Percentiles rank a stretch among this genome's conserved stretches.
These are phyloP conservation scores for Pseudomyrmex flavicornis DNA, from an alignment of 1,140 invertebrate genomes.

Conservation along the genomic window DNA sequence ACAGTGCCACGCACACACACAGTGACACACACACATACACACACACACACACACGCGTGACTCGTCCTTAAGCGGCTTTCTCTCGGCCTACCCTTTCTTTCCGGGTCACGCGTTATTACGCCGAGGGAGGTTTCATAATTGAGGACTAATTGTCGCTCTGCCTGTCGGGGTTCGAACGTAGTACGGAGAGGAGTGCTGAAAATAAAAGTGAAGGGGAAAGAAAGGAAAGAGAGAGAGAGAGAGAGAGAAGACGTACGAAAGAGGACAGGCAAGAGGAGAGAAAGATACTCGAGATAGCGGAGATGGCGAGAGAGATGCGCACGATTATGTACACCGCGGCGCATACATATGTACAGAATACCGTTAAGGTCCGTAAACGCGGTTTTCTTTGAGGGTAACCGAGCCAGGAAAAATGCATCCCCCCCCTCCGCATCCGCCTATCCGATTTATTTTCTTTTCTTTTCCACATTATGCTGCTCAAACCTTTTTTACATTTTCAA, in stretches of 20 bases:
- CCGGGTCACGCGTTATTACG: slow-evolving; percentile 67
- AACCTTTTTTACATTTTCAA: slow-evolving; percentile 8
- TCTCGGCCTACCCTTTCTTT: slow-evolving; percentile 63
- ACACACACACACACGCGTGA: neutral
- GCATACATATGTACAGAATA: slow-evolving; percentile 33
- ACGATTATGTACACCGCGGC: slow-evolving; percentile 29
- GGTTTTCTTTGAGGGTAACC: slow-evolving; percentile 37
- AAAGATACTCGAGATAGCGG: slow-evolving; percentile 29
- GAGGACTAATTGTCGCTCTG: slow-evolving; percentile 71
- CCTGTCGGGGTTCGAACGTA: slow-evolving; percentile 42
- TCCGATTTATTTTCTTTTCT: slow-evolving; percentile 35
- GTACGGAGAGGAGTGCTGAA: slow-evolving; percentile 14
- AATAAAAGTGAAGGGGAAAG: slow-evolving; percentile 52
- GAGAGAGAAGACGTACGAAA: neutral
- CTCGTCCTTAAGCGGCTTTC: slow-evolving; percentile 60
- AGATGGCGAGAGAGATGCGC: slow-evolving; percentile 13
- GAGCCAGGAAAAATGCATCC: slow-evolving; percentile 34
- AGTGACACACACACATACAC: neutral
- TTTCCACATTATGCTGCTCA: neutral
- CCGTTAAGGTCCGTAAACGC: slow-evolving; percentile 34
- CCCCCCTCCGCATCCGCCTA: neutral
- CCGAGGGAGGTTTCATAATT: slow-evolving; percentile 72
- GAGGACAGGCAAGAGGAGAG: neutral
- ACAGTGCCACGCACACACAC: slow-evolving; percentile 19
- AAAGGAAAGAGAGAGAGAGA: neutral